These are phyloP conservation scores for Myiotriccus ornatus DNA, from an alignment of 2,797 vertebrate species.

Conservation along the genomic window DNA sequence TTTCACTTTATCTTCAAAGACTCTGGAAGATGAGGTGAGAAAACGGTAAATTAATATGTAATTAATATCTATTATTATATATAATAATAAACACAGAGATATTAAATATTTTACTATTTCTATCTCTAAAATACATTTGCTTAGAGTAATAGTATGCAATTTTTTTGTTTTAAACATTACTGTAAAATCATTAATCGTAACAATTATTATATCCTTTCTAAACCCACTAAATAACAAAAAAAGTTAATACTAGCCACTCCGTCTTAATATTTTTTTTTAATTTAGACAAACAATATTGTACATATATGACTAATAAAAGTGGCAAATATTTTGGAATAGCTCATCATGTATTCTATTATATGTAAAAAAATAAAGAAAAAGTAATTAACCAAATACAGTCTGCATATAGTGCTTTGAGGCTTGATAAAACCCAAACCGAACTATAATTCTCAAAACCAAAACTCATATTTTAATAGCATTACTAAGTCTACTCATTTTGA, in stretches of 20 bases:
- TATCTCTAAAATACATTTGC: too few relatives aligned
- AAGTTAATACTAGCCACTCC: not conserved
- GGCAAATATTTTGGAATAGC: not conserved
- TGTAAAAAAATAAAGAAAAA: not conserved
- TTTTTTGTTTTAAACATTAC: too few relatives aligned
- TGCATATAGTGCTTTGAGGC: not conserved
- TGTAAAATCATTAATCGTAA: too few relatives aligned
- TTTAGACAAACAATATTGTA: not conserved
- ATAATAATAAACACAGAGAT: not conserved
- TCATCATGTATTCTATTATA: not conserved
- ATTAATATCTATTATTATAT: too few relatives aligned
- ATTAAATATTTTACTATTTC: not conserved
- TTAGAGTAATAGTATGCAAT: too few relatives aligned
- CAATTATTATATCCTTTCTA: not conserved
- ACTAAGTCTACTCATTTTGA: not conserved
- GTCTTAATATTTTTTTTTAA: not conserved
- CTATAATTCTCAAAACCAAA: not conserved
- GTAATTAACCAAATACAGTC: not conserved
- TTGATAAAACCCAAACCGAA: accelerated
- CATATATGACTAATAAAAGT: not conserved
- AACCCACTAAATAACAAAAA: not conserved
- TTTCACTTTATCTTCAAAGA: too few relatives aligned
- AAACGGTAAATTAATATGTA: not conserved
- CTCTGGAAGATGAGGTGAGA: not conserved
- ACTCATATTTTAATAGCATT: not conserved